A percentile compares a stretch with the other conserved stretches of the same genome.
Evolutionary conservation across 2,113 vertebrate species (phyloP).

Genomic region (Embiotoca jacksoni): DNA sequence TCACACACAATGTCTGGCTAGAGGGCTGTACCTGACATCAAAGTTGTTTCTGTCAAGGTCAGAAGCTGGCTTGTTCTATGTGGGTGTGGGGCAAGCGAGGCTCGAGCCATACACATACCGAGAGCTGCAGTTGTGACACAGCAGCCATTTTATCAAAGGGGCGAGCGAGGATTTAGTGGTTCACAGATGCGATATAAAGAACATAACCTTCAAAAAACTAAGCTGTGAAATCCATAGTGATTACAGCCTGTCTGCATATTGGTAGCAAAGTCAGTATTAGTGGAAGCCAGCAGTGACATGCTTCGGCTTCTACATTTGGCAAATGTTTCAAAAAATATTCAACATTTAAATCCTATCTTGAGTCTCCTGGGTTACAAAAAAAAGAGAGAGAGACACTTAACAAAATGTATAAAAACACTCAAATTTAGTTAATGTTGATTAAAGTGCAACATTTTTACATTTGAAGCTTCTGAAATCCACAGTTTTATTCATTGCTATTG

Average conservation of each 20-base stretch:
- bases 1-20: slow-evolving; percentile 38
- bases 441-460: neutral
- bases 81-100: slow-evolving; percentile 36
- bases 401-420: no score
- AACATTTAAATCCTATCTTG: neutral
- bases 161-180: neutral
- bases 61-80: slow-evolving; percentile 42
- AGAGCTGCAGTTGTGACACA: slow-evolving; percentile 41
- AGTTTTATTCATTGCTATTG: neutral
- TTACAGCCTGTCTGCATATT: neutral
- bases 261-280: slow-evolving; percentile 33
- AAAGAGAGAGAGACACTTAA: no score
- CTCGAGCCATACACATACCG: neutral
- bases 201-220: slow-evolving; percentile 19
- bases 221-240: slow-evolving; percentile 19
- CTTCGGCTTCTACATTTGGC: neutral
- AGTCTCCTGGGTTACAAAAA: neutral
- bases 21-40: slow-evolving; percentile 52
- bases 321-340: neutral
- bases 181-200: slow-evolving; percentile 6
- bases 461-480: neutral
- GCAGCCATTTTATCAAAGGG: slow-evolving; percentile 49
- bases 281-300: neutral
- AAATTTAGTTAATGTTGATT: no score
- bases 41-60: slow-evolving; percentile 65